These are phyloP conservation scores for Coreoperca whiteheadi DNA, from an alignment of 2,113 vertebrate species.

Conservation along the genomic window DNA sequence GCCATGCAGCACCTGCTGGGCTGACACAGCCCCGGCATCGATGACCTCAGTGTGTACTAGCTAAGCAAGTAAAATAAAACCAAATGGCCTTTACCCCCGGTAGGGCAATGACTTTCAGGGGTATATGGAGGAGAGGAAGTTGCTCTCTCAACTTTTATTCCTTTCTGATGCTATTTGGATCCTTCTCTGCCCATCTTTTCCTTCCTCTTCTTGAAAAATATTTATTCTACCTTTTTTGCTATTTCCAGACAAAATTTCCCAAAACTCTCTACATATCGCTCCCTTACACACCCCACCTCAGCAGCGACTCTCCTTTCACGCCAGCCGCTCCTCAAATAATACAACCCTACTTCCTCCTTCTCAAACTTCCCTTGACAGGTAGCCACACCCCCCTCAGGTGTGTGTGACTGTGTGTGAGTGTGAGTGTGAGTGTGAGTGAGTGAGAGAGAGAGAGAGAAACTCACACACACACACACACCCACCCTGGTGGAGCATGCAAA, in stretches of 20 bases:
- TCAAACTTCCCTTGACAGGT: slow-evolving; percentile 31
- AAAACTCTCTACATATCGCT: too few species aligned
- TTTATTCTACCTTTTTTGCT: background rate
- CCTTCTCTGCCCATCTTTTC: background rate
- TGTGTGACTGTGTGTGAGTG: background rate
- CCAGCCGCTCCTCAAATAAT: slow-evolving; percentile 51
- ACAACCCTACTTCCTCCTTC: slow-evolving; percentile 62
- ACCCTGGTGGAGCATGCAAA: slow-evolving; percentile 11
- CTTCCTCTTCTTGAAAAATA: background rate
- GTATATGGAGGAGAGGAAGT: background rate
- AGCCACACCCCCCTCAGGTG: slow-evolving; percentile 69
- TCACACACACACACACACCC: slow-evolving; percentile 8
- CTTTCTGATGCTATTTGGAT: background rate
- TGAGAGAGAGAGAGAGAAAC: too few species aligned
- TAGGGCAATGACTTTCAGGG: background rate
- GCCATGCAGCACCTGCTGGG: slow-evolving; percentile 68
- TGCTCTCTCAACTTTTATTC: background rate
- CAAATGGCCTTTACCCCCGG: background rate
- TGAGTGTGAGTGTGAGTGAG: background rate
- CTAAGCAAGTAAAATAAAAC: too few species aligned
- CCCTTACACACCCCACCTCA: background rate
- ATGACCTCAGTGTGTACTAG: slow-evolving; percentile 4
- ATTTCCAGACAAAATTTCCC: background rate
- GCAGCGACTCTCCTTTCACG: slow-evolving; percentile 1
- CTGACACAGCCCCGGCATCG: slow-evolving; percentile 67